A percentile compares a stretch with the other conserved stretches of the same genome.
Evolutionary conservation across 2,888 invertebrate genomes (phyloP).

Genomic region (Eupithecia abbreviata): DNA sequence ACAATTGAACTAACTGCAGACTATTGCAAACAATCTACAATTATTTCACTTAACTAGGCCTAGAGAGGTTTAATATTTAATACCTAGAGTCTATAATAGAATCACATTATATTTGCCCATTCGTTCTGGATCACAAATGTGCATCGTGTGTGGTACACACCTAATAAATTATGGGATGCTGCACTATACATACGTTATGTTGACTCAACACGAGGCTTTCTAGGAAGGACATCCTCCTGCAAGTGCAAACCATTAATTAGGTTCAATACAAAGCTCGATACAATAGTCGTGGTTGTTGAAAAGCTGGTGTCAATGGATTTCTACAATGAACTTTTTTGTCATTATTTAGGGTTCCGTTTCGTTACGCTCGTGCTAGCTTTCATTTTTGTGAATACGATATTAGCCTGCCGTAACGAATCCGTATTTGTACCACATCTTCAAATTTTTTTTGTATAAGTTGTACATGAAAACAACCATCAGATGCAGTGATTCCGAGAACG

Average conservation of each 20-base stretch:
- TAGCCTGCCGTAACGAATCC: not conserved
- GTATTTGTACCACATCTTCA: not conserved
- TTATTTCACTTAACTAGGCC: not conserved
- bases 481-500: not conserved
- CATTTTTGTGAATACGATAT: conserved; percentile 5
- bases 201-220: conserved; percentile 67
- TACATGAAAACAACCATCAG: not conserved
- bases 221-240: conserved; percentile 58
- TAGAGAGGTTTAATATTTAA: not conserved
- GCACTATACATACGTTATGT: conserved; percentile 59
- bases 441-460: not conserved
- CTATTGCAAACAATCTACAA: too few species aligned
- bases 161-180: conserved; percentile 33
- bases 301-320: conserved; percentile 61
- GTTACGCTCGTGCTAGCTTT: conserved; percentile 40
- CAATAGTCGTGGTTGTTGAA: conserved; percentile 60
- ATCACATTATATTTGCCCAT: not conserved
- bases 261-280: conserved; percentile 51
- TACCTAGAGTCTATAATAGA: not conserved
- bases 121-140: not conserved
- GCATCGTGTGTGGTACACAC: conserved; percentile 61
- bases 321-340: conserved; percentile 49
- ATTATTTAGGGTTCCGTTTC: conserved; percentile 40
- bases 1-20: too few species aligned
- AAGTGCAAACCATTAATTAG: conserved; percentile 71